A percentile compares a stretch with the other conserved stretches of the same genome.
These are phyloP conservation scores for Corythornis leucogaster DNA, from an alignment of 2,797 vertebrate species.

Conservation along the genomic window DNA sequence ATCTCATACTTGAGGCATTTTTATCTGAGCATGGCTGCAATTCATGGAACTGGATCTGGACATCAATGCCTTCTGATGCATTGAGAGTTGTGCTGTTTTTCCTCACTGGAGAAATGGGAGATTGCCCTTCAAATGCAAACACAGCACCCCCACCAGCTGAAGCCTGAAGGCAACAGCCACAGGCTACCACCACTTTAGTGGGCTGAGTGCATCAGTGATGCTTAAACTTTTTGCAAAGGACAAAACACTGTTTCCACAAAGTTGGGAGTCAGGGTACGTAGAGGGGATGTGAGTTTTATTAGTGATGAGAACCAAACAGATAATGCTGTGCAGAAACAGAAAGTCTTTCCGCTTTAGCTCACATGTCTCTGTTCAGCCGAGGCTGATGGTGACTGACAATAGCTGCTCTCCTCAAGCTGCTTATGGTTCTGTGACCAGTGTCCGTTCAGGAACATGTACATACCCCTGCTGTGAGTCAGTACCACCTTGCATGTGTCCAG, in stretches of 20 bases:
- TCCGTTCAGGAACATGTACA: neutral
- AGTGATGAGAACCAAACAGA: neutral
- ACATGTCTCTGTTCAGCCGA: fast-evolving
- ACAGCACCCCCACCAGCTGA: neutral
- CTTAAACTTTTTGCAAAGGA: neutral
- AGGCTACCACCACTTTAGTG: neutral
- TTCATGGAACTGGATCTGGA: fast-evolving
- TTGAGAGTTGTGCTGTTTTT: neutral
- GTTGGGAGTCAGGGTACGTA: neutral
- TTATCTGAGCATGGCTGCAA: neutral
- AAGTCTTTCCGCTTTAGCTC: constrained; percentile 4
- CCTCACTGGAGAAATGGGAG: neutral
- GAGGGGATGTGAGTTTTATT: neutral
- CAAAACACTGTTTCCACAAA: fast-evolving
- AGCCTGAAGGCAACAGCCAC: neutral
- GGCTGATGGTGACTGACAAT: neutral
- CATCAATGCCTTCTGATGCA: neutral
- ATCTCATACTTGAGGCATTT: neutral
- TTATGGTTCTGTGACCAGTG: fast-evolving
- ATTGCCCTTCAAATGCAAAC: neutral
- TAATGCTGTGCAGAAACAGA: neutral
- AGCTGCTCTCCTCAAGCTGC: neutral
- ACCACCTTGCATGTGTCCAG: fast-evolving
- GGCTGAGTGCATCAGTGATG: neutral
- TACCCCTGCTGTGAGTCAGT: fast-evolving